Conservation (phyloP, 2,888 invertebrate genomes). For the Pseudolycoriella hygida region DNA sequence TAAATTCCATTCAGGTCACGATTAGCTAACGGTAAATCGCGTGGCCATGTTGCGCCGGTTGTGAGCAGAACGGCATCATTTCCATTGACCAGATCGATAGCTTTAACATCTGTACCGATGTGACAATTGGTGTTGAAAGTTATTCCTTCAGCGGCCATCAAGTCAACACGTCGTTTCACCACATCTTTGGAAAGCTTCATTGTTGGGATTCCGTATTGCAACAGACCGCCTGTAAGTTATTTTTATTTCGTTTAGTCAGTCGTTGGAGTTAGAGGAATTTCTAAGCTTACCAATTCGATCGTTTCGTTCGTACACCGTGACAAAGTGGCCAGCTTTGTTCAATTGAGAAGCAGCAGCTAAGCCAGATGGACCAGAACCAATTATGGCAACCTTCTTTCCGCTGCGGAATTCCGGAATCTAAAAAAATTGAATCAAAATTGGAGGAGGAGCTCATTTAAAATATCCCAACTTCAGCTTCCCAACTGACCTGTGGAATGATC, state of each 20-base stretch:
- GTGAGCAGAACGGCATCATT: conserved; percentile 76
- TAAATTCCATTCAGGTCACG: conserved; percentile 83
- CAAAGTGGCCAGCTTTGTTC: conserved; percentile 85
- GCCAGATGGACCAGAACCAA: conserved; percentile 90
- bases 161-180: conserved; percentile 71
- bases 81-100: conserved; percentile 45
- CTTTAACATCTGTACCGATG: conserved; percentile 80
- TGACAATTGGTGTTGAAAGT: conserved; percentile 74
- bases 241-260: neutral
- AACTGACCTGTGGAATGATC: conserved; percentile 59
- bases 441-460: no score
- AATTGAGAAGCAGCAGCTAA: conserved; percentile 93
- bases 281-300: conserved; percentile 51
- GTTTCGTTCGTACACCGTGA: conserved; percentile 93
- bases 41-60: conserved; percentile 91
- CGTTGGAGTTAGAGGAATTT: neutral
- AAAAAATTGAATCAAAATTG: no score
- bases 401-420: conserved; percentile 50
- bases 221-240: conserved; percentile 46
- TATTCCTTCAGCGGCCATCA: conserved; percentile 81
- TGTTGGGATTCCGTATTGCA: conserved; percentile 96
- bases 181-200: conserved; percentile 96
- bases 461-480: no score
- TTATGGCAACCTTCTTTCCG: conserved; percentile 69
- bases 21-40: conserved; percentile 74